phyloP scores from a whole-genome alignment of 2,113 vertebrate species.

The Nanorana parkeri region DNA sequence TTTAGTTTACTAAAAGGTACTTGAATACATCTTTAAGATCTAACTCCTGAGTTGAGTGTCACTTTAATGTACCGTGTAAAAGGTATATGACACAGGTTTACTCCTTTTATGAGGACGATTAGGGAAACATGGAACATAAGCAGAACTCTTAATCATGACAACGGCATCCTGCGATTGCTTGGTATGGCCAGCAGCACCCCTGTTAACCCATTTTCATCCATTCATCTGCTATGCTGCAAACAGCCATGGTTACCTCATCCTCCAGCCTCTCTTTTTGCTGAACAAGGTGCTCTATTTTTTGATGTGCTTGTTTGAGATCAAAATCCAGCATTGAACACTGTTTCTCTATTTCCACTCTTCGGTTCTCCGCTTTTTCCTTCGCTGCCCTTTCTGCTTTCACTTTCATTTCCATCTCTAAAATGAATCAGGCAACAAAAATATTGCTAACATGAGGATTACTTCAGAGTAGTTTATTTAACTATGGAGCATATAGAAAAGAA shows the following conservation, averaged over 20 bases:
- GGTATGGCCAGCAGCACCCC: no score
- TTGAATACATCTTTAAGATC: no score
- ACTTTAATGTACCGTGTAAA: no score
- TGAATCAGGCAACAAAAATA: not conserved
- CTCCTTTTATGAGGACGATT: no score
- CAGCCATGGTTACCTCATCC: constrained; percentile 80
- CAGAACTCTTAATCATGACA: no score
- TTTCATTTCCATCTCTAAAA: constrained; percentile 93
- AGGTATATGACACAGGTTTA: no score
- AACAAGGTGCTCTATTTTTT: constrained; percentile 94
- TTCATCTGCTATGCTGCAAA: not conserved
- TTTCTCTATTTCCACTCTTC: constrained; percentile 93
- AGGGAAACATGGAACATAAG: no score
- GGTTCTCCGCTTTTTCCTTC: constrained; percentile 90
- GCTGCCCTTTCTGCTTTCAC: constrained; percentile 89
- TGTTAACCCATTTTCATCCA: no score
- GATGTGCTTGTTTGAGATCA: constrained; percentile 94
- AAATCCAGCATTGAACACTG: constrained; percentile 98
- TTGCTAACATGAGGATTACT: not conserved
- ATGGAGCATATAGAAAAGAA: no score
- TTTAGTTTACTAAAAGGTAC: no score
- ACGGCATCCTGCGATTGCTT: no score
- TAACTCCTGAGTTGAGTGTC: no score
- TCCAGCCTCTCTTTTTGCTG: constrained; percentile 95
- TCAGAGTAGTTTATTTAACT: not conserved